These are phyloP conservation scores for Nematopogon swammerdamellus DNA, from an alignment of 2,888 invertebrate genomes.

Conservation along the genomic window DNA sequence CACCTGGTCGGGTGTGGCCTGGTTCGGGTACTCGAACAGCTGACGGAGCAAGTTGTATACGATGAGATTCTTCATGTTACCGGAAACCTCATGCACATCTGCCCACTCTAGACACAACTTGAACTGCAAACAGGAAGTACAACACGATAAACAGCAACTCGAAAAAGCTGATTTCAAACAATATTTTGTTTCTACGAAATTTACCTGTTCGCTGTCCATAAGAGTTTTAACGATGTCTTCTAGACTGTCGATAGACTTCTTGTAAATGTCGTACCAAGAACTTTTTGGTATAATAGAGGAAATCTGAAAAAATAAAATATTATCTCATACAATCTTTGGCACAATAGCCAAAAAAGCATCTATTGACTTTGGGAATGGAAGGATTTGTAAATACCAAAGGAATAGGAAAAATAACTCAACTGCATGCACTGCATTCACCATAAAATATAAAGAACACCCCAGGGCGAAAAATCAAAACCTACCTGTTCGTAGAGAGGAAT, in stretches of 20 bases:
- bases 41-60: constrained; percentile 52
- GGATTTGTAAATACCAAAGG: neutral
- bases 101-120: constrained; percentile 69
- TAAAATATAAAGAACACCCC: constrained; percentile 8
- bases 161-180: constrained; percentile 10
- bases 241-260: constrained; percentile 50
- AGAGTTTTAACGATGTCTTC: constrained; percentile 50
- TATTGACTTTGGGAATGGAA: no score
- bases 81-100: constrained; percentile 57
- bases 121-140: constrained; percentile 49
- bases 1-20: constrained; percentile 37
- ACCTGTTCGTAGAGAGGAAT: constrained; percentile 64
- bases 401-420: neutral
- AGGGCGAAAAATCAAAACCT: no score
- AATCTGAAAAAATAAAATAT: constrained; percentile 34
- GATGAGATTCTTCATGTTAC: constrained; percentile 52
- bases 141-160: constrained; percentile 5
- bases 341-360: neutral
- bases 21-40: constrained; percentile 50
- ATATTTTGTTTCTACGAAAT: no score
- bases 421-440: constrained; percentile 9
- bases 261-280: constrained; percentile 61
- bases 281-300: constrained; percentile 49
- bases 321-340: neutral
- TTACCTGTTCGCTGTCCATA: constrained; percentile 55